Percentiles rank a stretch among this genome's conserved stretches.
Conservation (phyloP, 2,888 invertebrate genomes). For the Tryphoninae sp. region DNA sequence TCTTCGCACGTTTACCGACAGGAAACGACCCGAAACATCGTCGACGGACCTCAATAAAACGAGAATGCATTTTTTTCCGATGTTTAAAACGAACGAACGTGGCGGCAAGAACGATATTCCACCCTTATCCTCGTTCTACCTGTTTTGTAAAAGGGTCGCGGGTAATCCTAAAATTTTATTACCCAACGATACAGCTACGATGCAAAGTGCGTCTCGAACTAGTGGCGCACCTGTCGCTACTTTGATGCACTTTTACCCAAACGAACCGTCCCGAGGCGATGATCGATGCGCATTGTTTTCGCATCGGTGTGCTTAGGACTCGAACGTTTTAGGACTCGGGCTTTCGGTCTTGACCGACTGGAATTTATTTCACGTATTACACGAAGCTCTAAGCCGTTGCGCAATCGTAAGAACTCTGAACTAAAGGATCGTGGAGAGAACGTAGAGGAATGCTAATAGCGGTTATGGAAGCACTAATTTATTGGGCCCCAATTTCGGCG, state of each 20-base stretch:
- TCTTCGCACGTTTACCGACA: not conserved
- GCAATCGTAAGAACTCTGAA: constrained; percentile 3
- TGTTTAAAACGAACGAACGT: constrained; percentile 68
- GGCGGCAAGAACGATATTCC: constrained; percentile 65
- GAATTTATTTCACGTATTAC: not conserved
- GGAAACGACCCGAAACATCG: not conserved
- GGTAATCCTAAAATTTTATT: constrained; percentile 68
- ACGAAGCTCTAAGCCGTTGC: not conserved
- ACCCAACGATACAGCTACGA: constrained; percentile 31
- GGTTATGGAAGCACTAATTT: constrained; percentile 25
- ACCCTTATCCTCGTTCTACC: constrained; percentile 67
- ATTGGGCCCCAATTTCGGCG: constrained; percentile 25
- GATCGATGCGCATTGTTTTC: constrained; percentile 66
- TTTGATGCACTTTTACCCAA: constrained; percentile 13
- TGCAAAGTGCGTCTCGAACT: not conserved
- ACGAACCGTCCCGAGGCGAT: constrained; percentile 61
- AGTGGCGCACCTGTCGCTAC: constrained; percentile 65
- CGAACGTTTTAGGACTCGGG: constrained; percentile 50
- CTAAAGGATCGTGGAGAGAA: not conserved
- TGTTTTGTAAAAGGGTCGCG: constrained; percentile 44
- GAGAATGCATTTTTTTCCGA: constrained; percentile 50
- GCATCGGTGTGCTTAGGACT: constrained; percentile 68
- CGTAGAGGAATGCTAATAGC: not conserved
- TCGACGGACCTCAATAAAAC: constrained; percentile 66
- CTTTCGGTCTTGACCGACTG: not conserved